phyloP scores from a whole-genome alignment of 2,113 vertebrate genomes.

The Atractosteus spatula region DNA sequence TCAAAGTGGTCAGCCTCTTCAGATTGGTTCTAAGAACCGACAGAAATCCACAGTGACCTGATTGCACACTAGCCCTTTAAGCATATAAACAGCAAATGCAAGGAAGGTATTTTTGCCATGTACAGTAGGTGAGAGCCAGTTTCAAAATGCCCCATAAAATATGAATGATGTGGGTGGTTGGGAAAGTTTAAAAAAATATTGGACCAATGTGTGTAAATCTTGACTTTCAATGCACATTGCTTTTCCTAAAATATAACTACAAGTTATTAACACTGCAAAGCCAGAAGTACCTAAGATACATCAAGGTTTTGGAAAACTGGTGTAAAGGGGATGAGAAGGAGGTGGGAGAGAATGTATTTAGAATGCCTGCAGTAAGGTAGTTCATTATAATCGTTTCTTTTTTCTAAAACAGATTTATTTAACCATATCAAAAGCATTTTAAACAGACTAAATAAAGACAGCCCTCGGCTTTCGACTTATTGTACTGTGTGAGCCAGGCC shows the following conservation, averaged over 20 bases:
- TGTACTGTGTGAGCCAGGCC: constrained; percentile 44
- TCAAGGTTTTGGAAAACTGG: constrained; percentile 4
- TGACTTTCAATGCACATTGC: background rate
- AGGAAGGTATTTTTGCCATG: background rate
- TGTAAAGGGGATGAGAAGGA: background rate
- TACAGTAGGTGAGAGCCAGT: background rate
- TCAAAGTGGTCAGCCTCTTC: background rate
- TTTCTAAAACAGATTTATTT: constrained; percentile 14
- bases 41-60: background rate
- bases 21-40: background rate
- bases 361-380: background rate
- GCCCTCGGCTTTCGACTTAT: constrained; percentile 40
- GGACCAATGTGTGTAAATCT: background rate
- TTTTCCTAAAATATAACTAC: constrained; percentile 1
- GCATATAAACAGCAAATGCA: background rate
- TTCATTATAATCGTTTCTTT: constrained; percentile 12
- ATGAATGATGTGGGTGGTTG: background rate
- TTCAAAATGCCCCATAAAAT: constrained; percentile 9
- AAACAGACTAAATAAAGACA: constrained; percentile 30
- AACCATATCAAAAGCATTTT: constrained; percentile 11
- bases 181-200: constrained; percentile 10
- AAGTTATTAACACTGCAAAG: constrained; percentile 7
- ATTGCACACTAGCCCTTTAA: background rate
- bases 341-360: constrained; percentile 7
- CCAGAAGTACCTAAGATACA: constrained; percentile 5